These are phyloP conservation scores for Danaus melanippus DNA, from an alignment of 1,140 invertebrate species.

Conservation along the genomic window DNA sequence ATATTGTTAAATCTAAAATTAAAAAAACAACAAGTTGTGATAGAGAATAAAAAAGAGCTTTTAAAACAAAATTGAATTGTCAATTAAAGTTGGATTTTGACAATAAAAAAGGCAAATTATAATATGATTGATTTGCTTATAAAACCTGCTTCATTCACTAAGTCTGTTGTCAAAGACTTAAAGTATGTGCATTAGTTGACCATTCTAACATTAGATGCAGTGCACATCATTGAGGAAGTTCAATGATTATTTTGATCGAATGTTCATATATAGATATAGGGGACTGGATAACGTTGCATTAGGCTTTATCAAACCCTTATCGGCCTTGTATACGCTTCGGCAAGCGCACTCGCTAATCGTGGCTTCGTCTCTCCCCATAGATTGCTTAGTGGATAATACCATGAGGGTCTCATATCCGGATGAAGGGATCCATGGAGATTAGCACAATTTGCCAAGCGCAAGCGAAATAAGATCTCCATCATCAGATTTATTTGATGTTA, in stretches of 20 bases:
- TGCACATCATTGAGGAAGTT: constrained; percentile 16
- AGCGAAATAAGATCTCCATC: constrained; percentile 37
- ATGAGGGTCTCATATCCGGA: constrained; percentile 50
- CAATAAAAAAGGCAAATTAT: constrained; percentile 38
- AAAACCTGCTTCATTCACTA: constrained; percentile 11
- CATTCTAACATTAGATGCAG: constrained; percentile 16
- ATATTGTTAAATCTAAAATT: too few relatives aligned
- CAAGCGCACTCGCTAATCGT: constrained; percentile 47
- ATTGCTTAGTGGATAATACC: constrained; percentile 44
- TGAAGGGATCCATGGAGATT: constrained; percentile 40
- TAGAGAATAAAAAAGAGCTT: too few relatives aligned
- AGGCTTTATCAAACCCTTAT: constrained; percentile 46
- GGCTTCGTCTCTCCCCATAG: constrained; percentile 42
- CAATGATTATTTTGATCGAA: constrained; percentile 14
- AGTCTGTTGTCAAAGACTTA: neutral
- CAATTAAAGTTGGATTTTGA: neutral
- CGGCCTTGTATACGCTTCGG: constrained; percentile 37
- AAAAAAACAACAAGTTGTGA: too few relatives aligned
- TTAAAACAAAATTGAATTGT: too few relatives aligned
- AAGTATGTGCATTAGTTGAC: constrained; percentile 24
- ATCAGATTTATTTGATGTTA: constrained; percentile 8
- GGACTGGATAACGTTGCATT: constrained; percentile 32
- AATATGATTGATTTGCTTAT: constrained; percentile 41
- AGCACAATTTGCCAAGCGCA: constrained; percentile 51
- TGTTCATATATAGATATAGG: constrained; percentile 9